Conservation (phyloP, 2,888 invertebrate species). For the Sturmia bella region DNA sequence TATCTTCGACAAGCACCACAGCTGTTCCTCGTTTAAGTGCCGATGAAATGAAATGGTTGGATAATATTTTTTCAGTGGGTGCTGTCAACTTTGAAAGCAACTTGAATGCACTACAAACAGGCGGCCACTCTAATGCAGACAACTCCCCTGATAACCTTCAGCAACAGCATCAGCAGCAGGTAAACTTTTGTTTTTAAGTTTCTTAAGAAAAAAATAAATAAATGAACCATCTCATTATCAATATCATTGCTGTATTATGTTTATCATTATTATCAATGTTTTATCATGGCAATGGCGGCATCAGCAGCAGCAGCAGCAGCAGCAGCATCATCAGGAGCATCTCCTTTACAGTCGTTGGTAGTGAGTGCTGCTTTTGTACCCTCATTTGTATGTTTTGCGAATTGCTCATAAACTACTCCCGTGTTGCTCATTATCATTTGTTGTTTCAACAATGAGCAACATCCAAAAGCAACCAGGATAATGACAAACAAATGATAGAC, state of each 20-base stretch:
- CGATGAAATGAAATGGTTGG: conserved; percentile 80
- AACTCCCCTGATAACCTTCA: conserved; percentile 67
- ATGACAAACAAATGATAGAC: conserved; percentile 33
- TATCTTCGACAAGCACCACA: conserved; percentile 63
- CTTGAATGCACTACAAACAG: conserved; percentile 49
- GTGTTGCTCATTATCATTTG: conserved; percentile 68
- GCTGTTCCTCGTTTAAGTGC: conserved; percentile 75
- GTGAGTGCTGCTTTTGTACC: neutral
- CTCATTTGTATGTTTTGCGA: conserved; percentile 28
- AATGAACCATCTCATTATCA: conserved; percentile 12
- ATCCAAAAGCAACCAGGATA: conserved; percentile 11
- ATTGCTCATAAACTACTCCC: conserved; percentile 60
- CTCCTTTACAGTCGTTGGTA: neutral
- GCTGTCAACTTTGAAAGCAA: conserved; percentile 78
- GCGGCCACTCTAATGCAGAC: conserved; percentile 70
- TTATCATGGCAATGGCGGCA: neutral
- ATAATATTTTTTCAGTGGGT: conserved; percentile 79
- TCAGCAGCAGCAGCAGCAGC: neutral
- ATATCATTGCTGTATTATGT: conserved; percentile 8
- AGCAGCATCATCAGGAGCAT: neutral
- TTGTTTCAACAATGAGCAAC: conserved; percentile 57
- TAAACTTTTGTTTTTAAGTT: conserved; percentile 52
- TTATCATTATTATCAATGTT: conserved; percentile 13
- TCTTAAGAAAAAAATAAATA: too few relatives aligned
- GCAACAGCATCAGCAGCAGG: conserved; percentile 60